Evolutionary conservation across 2,797 vertebrate species (phyloP), one percentile per base, ranked within the genome.

Genomic region (Perodicticus potto): DNA sequence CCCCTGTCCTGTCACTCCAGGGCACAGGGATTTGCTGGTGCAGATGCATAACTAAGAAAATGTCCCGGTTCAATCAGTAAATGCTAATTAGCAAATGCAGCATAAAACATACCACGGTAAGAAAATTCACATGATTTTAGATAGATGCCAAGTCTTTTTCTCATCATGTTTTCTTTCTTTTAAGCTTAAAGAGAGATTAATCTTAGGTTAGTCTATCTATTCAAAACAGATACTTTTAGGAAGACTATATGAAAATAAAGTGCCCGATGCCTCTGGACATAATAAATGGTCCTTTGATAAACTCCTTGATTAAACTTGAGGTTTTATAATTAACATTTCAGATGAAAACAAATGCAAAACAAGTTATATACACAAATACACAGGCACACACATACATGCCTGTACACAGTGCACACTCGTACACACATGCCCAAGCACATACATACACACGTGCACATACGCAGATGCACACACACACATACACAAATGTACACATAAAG

Each of bases 241-340:
- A 86, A 96, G 94, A 96, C 93, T 95, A 95, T 97, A 82, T 69
- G 80, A 93, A 97, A 87, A 45, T 65, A 19, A 95, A 96, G 93
- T 20, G 69, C 29, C 34, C 96, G 85, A 92, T 40, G 96, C 80
- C 78, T 93, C 97, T 94, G 91, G 96, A 98, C 97, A 97, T 95
- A 97, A 96, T 90, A 96, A 97, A 81, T 82, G 91, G 86, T 97
- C 83, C 96, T 93, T 92, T 91, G 94, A 97, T 96, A 97, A 97
- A 93, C 95, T 96, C 95, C 19, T 17, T 93, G 97, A 95, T 97
- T 95, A 96, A 95, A 97, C 94, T 93, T 95, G 96, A 98, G 95
- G 97, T 32, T 65, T 65, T 14, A 65, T 65, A 16, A 16, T 65
- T 32, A 32, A 96, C 86, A 84, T 76, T 95, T 93, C 93, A 93